Evolutionary conservation across 1,140 invertebrate genomes (phyloP).

Genomic region (Laupala kohalensis): DNA sequence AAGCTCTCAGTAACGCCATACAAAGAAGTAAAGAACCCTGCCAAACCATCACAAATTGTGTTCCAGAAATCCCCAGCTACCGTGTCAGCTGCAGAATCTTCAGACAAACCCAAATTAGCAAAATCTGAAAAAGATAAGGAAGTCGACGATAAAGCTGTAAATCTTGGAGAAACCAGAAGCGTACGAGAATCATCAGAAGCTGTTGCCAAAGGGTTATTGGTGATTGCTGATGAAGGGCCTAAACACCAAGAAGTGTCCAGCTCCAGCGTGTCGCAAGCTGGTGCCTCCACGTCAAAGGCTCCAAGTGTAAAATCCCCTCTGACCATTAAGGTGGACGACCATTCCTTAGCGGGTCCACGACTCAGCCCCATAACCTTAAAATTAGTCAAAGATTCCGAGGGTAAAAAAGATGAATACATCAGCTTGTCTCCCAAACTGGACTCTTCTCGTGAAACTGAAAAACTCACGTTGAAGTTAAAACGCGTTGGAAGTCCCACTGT

Average conservation of each 20-base stretch:
- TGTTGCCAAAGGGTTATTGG: not conserved
- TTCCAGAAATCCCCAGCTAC: not conserved
- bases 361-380: not conserved
- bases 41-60: too few species aligned
- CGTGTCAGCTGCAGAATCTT: not conserved
- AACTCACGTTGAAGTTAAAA: not conserved
- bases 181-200: not conserved
- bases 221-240: not conserved
- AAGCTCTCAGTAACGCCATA: too few species aligned
- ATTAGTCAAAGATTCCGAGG: not conserved
- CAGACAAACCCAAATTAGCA: too few species aligned
- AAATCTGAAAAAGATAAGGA: too few species aligned
- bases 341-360: not conserved
- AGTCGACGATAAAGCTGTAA: too few species aligned
- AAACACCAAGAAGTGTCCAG: not conserved
- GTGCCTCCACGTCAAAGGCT: not conserved
- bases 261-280: not conserved
- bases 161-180: too few species aligned
- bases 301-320: not conserved
- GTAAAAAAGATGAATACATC: not conserved
- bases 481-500: not conserved
- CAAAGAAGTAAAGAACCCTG: too few species aligned
- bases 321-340: not conserved
- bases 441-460: not conserved
- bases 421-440: not conserved